These are phyloP conservation scores for Apocheima hispidaria DNA, from an alignment of 2,888 invertebrate species.

Conservation along the genomic window DNA sequence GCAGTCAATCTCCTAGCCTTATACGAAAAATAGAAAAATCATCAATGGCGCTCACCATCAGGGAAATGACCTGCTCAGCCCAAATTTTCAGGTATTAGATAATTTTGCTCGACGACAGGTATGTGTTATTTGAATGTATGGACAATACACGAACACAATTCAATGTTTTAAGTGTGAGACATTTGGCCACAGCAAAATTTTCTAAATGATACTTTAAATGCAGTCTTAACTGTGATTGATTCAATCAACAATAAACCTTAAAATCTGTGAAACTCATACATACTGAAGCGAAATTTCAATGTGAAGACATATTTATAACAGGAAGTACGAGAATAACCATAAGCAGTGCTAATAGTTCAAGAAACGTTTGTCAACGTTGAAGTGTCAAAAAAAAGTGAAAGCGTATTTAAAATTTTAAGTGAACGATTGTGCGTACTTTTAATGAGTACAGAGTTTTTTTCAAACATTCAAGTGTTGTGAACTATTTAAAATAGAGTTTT, in stretches of 20 bases:
- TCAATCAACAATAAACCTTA: not conserved
- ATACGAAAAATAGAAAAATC: not conserved
- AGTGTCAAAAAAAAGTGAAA: not conserved
- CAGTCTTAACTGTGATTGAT: not conserved
- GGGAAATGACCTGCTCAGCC: not conserved
- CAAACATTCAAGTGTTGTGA: slow-evolving; percentile 7
- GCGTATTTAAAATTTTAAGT: not conserved
- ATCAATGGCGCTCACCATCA: not conserved
- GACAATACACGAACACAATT: not conserved
- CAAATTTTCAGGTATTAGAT: not conserved
- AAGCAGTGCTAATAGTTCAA: not conserved
- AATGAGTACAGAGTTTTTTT: not conserved
- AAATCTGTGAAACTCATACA: not conserved
- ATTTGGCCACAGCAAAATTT: not conserved
- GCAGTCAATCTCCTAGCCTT: not conserved
- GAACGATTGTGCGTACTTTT: not conserved
- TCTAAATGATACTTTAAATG: not conserved
- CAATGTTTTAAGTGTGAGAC: not conserved
- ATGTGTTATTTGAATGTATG: too few species aligned
- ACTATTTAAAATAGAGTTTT: not conserved
- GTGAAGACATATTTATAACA: not conserved
- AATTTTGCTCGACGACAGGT: slow-evolving; percentile 2
- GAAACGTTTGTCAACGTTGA: not conserved
- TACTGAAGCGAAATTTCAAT: not conserved
- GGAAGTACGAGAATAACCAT: not conserved